Evolutionary conservation across 2,113 vertebrate species (phyloP).

Genomic region (Euleptes europaea): DNA sequence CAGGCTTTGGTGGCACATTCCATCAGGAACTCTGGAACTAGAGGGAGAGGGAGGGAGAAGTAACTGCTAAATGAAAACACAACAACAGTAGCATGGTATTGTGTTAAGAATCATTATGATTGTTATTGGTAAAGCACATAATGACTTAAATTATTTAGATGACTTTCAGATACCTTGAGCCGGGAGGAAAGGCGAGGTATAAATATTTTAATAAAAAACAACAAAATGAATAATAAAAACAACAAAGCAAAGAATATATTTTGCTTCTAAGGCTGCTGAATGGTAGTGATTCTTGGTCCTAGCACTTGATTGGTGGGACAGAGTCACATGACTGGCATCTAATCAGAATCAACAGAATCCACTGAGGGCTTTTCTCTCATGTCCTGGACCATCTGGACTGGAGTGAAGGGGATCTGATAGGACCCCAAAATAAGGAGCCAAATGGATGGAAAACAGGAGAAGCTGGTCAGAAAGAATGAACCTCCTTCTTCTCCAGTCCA

Average conservation of each 20-base stretch:
- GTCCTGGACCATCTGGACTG: not conserved
- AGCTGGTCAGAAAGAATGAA: not conserved
- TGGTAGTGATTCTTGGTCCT: not conserved
- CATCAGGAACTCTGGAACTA: slow-evolving; percentile 58
- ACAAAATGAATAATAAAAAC: too few species aligned
- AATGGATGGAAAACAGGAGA: not conserved
- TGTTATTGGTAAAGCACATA: not conserved
- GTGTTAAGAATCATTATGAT: slow-evolving; percentile 2
- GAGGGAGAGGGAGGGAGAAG: too few species aligned
- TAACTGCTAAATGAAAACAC: slow-evolving; percentile 17
- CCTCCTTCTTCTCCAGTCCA: not conserved
- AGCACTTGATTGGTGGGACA: not conserved
- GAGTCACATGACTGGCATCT: not conserved
- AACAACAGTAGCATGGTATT: slow-evolving; percentile 38
- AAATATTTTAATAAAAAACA: too few species aligned
- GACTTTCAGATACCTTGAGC: too few species aligned
- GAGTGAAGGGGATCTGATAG: not conserved
- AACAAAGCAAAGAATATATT: not conserved
- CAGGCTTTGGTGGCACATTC: slow-evolving; percentile 39
- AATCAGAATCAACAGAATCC: not conserved
- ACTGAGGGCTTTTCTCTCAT: not conserved
- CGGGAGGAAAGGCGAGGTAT: too few species aligned
- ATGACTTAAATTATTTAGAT: not conserved
- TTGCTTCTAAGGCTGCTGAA: not conserved
- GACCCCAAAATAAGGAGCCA: not conserved